Evolutionary conservation across 92 coral and sea anemone species (phyloP), one percentile per base, ranked within the genome.

Genomic region (Metridium senile): DNA sequence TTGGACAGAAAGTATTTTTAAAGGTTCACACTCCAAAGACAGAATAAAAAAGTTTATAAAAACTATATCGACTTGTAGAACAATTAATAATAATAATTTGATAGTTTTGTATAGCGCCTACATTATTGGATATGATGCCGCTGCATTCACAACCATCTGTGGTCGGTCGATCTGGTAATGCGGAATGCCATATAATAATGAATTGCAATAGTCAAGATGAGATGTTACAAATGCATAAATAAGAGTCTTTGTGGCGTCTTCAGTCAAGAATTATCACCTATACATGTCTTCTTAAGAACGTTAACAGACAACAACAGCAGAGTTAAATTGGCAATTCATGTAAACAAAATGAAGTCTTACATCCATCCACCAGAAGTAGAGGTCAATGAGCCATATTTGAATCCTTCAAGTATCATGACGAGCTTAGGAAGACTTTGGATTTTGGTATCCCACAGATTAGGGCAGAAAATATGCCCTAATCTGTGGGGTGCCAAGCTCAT

Each of bases 1-100:
- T 81, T 7, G 91, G 91, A 34, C 81, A 82, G 52, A 58, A 53
- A 26, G 84, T 87, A 26, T 77, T n/a, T n/a, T n/a, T n/a, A n/a
- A n/a, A 84, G 87, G 86, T 86, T 0, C 81, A 49, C 62, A 69
- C 86, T 1, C 80, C 86, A 1, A 81, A 72, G 51, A 74, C 78
- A 9, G 61, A 62, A 28, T 75, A 71, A 53, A 83, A 71, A 53
- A 83, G 80, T 4, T 49, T 75, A 1, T 75, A 76, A 10, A 58
- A 58, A 26, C 73, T 76, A 0, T 75, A 30, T 51, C 34, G 81
- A 1, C 25, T 75, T 1, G 81, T 75, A 0, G 70, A 75, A 35
- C 19, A 75, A 30, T 21, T 58, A n/a, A 19, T 53, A 8, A 45
- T 45, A 7, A 8, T 45, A 17, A 8, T 17, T n/a, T n/a, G n/a